Percentiles rank a stretch among this genome's conserved stretches.
phyloP scores from a whole-genome alignment of 2,113 vertebrate species.

The Rostratula benghalensis region DNA sequence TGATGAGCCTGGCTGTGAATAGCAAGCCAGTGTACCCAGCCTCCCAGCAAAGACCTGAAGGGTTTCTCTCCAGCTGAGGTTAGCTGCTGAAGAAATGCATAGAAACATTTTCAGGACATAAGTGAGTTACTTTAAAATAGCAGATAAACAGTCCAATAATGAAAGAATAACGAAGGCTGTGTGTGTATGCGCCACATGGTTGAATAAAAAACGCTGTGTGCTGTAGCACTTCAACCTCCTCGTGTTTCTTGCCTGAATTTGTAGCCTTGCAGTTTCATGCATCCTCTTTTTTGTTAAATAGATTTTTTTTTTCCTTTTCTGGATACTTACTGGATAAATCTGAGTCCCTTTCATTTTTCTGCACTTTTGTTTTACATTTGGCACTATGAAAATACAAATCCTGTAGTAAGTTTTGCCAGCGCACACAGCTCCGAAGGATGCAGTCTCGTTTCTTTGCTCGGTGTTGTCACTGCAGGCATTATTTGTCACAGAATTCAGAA shows the following conservation, averaged over 20 bases:
- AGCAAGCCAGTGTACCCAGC: not conserved
- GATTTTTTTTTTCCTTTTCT: not conserved
- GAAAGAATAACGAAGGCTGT: not conserved
- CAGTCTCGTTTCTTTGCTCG: not conserved
- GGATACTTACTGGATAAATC: not conserved
- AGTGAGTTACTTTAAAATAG: not conserved
- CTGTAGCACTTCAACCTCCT: not conserved
- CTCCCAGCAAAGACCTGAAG: not conserved
- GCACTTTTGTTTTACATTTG: not conserved
- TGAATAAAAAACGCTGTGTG: not conserved
- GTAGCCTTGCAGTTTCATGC: not conserved
- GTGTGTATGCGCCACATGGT: not conserved
- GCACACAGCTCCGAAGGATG: rapidly evolving
- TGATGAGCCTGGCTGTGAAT: not conserved
- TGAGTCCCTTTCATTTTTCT: not conserved
- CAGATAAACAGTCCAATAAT: not conserved
- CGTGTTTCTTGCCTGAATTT: not conserved
- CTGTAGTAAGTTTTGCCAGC: not conserved
- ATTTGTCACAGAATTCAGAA: rapidly evolving
- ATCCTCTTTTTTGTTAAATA: not conserved
- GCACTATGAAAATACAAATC: not conserved
- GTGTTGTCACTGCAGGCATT: rapidly evolving
- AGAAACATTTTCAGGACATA: not conserved
- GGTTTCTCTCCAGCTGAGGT: not conserved
- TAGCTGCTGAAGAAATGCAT: not conserved